Percentiles rank a stretch among this genome's conserved stretches.
phyloP scores from a whole-genome alignment of 92 coral and sea anemone species.

The Plumapathes pennacea region DNA sequence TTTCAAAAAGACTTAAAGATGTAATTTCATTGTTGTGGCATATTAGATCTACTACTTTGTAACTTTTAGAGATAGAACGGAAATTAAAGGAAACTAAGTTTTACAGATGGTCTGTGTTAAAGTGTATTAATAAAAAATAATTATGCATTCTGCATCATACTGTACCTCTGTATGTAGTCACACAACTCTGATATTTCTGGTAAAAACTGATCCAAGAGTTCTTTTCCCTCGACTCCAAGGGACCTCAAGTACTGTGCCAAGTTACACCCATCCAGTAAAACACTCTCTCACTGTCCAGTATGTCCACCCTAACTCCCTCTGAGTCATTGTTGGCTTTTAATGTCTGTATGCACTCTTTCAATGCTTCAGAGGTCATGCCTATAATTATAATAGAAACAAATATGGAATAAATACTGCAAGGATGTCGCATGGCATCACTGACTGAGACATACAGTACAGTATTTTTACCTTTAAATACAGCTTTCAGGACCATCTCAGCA shows the following conservation, averaged over 20 bases:
- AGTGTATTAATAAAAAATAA: not conserved
- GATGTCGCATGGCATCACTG: too few species aligned
- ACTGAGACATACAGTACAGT: not conserved
- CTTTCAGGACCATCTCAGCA: constrained; percentile 67
- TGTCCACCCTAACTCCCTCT: constrained; percentile 45
- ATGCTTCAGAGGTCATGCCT: constrained; percentile 65
- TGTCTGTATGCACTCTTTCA: constrained; percentile 40
- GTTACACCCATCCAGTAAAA: constrained; percentile 92
- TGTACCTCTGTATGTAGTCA: constrained; percentile 88
- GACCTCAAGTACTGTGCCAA: constrained; percentile 77
- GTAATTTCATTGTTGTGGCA: too few species aligned
- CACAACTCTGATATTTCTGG: constrained; percentile 90
- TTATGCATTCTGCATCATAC: too few species aligned
- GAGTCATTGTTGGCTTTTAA: constrained; percentile 51
- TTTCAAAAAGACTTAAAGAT: too few species aligned
- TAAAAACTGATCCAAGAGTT: constrained; percentile 69
- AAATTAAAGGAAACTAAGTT: too few species aligned
- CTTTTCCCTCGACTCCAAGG: constrained; percentile 80
- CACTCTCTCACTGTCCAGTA: constrained; percentile 71
- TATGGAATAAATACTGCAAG: not conserved
- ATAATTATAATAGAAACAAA: not conserved
- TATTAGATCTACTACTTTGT: too few species aligned
- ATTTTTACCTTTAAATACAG: constrained; percentile 66
- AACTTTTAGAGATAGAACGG: too few species aligned
- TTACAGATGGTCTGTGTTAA: not conserved